Base-by-base conservation (phyloP, 2,113 vertebrate genomes). In the Gadus macrocephalus region DNA sequence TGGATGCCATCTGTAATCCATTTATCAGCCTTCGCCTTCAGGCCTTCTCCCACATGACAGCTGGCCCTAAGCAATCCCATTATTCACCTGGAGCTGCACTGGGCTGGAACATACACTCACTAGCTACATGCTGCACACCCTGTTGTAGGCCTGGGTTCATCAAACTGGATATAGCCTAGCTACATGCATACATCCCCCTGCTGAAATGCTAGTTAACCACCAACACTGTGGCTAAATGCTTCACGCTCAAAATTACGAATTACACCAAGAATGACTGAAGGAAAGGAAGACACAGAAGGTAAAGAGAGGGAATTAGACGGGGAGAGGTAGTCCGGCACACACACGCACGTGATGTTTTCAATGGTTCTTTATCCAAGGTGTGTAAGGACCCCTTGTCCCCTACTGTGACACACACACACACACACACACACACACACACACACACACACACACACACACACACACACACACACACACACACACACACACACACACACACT, bases 1-100 rank as follows among this genome's bases (percentile, higher is more conserved):
- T 81, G 83, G 80, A 86, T 86, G 87, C 86, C 83, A 78, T 85
- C 83, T 85, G 67, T 89, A 89, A 89, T 86, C 86, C 83, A 86
- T 84, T 89, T 88, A 88, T 89, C 84, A 85, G 83, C 78, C 77
- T 63, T n/a, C 74, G 78, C 82, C 65, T 63, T 80, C 74, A 80
- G 83, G 84, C 85, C 81, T 79, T 78, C 83, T 69, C 84, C 83
- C 87, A 89, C 85, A 84, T 85, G 84, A 87, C 87, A 85, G 86
- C 83, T 83, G 81, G 80, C 83, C 79, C 80, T 84, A 67, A 78
- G 84, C 84, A 85, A 87, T 86, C 83, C 87, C 80, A 85, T 89
- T 89, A 87, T 80, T 76, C 82, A 79, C 55, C 42, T 49, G 42
- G 81, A 84, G 77, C 77, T 81, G 71, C 76, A 27, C 20, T 20